Conservation (phyloP, 2,888 invertebrate genomes). For the Chorisops tibialis region DNA sequence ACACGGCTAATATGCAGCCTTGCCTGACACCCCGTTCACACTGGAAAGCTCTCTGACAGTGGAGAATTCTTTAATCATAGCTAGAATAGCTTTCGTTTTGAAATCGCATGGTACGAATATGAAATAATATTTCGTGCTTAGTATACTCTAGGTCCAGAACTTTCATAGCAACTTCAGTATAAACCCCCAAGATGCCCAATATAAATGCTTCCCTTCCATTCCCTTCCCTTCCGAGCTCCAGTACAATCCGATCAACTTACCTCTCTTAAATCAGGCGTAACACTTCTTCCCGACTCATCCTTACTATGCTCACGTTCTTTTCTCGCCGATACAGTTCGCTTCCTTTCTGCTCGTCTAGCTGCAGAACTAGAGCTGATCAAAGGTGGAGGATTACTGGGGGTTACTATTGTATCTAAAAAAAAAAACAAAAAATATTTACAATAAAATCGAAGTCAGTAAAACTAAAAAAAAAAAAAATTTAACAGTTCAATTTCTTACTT, state of each 20-base stretch:
- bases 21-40: too few species aligned
- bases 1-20: too few species aligned
- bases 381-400: constrained; percentile 29
- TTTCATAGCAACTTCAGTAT: too few species aligned
- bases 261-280: constrained; percentile 55
- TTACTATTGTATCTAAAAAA: constrained; percentile 26
- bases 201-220: too few species aligned
- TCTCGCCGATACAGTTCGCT: constrained; percentile 49
- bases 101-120: too few species aligned
- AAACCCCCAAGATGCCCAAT: too few species aligned
- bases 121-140: too few species aligned
- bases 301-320: constrained; percentile 41
- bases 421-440: constrained; percentile 16
- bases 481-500: constrained; percentile 14
- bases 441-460: constrained; percentile 25
- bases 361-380: constrained; percentile 31
- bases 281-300: constrained; percentile 51
- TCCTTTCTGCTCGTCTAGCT: constrained; percentile 44
- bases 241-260: constrained; percentile 41
- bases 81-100: too few species aligned
- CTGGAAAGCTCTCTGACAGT: too few species aligned
- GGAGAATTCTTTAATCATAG: too few species aligned
- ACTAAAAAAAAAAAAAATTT: neutral
- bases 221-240: too few species aligned
- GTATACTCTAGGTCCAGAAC: too few species aligned